A percentile compares a stretch with the other conserved stretches of the same genome.
Evolutionary conservation across 2,888 invertebrate genomes (phyloP).

Genomic region (Nemoura dubitans): DNA sequence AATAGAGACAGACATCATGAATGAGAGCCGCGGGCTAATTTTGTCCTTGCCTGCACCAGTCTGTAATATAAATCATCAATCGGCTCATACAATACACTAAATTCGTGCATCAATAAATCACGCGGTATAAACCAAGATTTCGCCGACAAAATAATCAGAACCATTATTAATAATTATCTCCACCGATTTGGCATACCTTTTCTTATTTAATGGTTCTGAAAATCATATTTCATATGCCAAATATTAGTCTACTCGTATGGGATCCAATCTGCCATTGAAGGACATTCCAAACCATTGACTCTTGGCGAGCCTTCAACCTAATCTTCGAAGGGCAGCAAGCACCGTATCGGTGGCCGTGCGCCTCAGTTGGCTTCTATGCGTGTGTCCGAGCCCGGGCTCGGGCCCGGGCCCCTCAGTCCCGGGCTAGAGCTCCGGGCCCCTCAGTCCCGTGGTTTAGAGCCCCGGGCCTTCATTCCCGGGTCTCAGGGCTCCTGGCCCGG

Average conservation of each 20-base stretch:
- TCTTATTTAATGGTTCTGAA: not conserved
- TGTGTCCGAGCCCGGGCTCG: too few species aligned
- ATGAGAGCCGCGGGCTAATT: not conserved
- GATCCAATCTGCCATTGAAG: not conserved
- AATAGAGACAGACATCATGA: not conserved
- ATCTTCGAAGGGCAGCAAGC: not conserved
- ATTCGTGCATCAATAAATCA: not conserved
- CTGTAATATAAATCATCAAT: not conserved
- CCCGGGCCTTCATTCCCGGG: too few species aligned
- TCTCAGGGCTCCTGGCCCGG: too few species aligned
- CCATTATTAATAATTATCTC: not conserved
- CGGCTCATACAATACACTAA: not conserved
- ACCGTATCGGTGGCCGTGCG: not conserved
- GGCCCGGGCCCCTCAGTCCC: too few species aligned
- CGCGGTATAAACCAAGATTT: not conserved
- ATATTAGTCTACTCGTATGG: not conserved
- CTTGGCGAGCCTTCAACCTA: not conserved
- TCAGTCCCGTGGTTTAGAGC: too few species aligned
- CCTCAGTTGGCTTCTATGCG: too few species aligned
- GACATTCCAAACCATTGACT: not conserved
- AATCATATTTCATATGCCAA: slow-evolving; percentile 3
- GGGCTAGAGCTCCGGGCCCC: too few species aligned
- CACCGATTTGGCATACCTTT: not conserved
- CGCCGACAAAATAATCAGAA: slow-evolving; percentile 12
- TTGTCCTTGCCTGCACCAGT: not conserved